Conservation (phyloP, 2,113 vertebrate species). For the Malaclemys terrapin region DNA sequence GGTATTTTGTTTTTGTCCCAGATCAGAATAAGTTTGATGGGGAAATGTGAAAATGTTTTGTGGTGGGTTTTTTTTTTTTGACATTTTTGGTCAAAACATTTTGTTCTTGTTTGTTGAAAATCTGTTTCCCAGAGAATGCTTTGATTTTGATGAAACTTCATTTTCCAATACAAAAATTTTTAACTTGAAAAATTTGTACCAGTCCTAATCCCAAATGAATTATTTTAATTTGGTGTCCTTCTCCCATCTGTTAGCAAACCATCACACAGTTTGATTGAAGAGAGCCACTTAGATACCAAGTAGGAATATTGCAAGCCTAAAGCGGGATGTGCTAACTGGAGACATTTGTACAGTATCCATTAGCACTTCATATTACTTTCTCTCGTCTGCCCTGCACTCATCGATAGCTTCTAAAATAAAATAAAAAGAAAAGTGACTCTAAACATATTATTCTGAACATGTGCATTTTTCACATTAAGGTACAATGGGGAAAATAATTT, state of each 20-base stretch:
- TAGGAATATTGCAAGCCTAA: not conserved
- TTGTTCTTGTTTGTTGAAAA: fast-evolving
- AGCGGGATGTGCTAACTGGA: not conserved
- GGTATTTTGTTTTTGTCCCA: not conserved
- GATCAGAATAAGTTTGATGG: not conserved
- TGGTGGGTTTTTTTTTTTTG: not conserved
- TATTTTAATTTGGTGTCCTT: conserved; percentile 27
- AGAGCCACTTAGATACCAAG: not conserved
- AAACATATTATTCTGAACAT: not conserved
- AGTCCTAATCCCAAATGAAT: not conserved
- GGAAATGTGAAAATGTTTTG: not conserved
- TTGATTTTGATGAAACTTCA: not conserved
- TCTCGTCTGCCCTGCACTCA: not conserved
- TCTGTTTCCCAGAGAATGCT: not conserved
- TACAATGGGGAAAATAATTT: not conserved
- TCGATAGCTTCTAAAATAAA: not conserved
- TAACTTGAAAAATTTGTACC: not conserved
- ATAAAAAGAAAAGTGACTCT: not conserved
- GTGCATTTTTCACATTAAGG: not conserved
- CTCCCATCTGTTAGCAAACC: not conserved
- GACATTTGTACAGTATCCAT: not conserved
- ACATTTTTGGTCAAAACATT: not conserved
- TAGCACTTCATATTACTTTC: not conserved
- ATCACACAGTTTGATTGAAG: not conserved
- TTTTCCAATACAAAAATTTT: not conserved